Evolutionary conservation across 2,113 vertebrate genomes (phyloP), one percentile per base, ranked within the genome.

Genomic region (Sylvia atricapilla): DNA sequence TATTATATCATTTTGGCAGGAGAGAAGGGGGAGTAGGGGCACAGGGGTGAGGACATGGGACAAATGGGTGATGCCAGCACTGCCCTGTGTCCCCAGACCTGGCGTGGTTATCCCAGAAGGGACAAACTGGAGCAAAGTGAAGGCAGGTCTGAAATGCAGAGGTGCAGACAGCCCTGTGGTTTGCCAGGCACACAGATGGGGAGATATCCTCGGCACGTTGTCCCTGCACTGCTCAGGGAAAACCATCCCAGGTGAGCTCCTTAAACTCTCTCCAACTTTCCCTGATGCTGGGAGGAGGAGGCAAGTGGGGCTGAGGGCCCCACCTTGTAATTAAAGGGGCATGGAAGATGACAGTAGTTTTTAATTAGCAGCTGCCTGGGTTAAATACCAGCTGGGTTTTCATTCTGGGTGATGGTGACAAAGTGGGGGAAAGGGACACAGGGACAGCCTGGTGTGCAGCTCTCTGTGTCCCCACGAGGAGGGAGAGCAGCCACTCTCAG

Each of bases 311-410:
- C 39, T 67, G 20, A 64, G 58, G 24, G 72, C 59, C 41, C 55
- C 80, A 56, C 93, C 94, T 92, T 3, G 2, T 91, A 78, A 96
- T 93, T 89, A 96, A 66, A 89, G 74, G 30, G 52, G 35, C 18
- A 19, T 13, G 43, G 67, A 66, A 68, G 60, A 37, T 37, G 37
- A 55, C 7, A 64, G n/a, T 11, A 3, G 13, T 27, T 88, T 22
- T 46, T 95, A 58, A 95, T 95, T 44, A 86, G 39, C 66, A 64
- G 63, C 49, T 93, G 80, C 1, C 22, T 49, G 66, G n/a, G 33
- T 84, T 80, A 58, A 85, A 76, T 80, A 23, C n/a, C 44, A 30
- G 69, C 56, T 83, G 24, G 46, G 10, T 87, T 95, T 94, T 52
- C 23, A 60, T 55, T 69, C 37, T 87, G 0, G 0, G 11, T 83